These are phyloP conservation scores for Tragelaphus strepsiceros DNA, from an alignment of 2,113 vertebrate species.

Conservation along the genomic window DNA sequence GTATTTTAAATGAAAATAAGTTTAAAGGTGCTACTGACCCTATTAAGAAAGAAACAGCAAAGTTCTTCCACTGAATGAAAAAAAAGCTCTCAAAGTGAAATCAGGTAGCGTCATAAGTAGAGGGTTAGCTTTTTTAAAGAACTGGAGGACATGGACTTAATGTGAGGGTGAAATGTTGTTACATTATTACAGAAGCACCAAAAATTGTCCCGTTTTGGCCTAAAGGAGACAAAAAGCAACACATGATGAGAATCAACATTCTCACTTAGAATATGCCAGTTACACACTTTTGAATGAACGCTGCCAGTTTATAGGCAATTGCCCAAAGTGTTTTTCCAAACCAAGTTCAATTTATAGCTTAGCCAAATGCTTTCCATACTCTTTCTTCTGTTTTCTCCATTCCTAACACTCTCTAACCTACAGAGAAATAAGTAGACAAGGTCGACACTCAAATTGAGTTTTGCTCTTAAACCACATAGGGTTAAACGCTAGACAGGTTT, in stretches of 20 bases:
- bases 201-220: neutral
- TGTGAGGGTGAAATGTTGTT: neutral
- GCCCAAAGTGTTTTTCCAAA: neutral
- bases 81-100: neutral
- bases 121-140: neutral
- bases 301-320: neutral
- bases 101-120: neutral
- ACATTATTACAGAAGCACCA: neutral
- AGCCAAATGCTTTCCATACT: neutral
- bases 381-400: neutral
- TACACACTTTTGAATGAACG: neutral
- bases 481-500: neutral
- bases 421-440: neutral
- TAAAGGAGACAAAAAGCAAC: neutral
- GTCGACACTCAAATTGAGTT: fast-evolving
- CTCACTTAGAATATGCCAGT: neutral
- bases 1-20: slow-evolving; percentile 4
- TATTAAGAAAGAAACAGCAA: neutral
- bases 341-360: neutral
- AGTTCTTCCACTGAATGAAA: neutral
- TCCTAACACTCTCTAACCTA: neutral
- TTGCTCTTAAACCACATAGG: neutral
- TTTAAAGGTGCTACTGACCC: neutral
- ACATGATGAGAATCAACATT: neutral
- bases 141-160: neutral